Evolutionary conservation across 2,888 invertebrate genomes (phyloP).

Genomic region (Orchestes rusci): DNA sequence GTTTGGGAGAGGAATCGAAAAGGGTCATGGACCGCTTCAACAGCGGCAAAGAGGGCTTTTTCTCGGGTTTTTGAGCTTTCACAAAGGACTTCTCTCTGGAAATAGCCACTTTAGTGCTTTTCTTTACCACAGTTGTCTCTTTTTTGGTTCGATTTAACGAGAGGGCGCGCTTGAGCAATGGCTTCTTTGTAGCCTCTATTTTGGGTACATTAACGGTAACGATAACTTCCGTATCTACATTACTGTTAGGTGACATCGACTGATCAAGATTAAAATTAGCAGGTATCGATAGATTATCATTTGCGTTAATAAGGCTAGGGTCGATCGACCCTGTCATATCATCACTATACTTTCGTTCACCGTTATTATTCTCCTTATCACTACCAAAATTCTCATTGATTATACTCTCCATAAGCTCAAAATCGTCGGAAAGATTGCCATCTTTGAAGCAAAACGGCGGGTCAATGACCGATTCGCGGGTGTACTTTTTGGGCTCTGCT

Average conservation of each 20-base stretch:
- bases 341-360: conserved; percentile 35
- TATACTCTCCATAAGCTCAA: conserved; percentile 40
- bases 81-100: conserved; percentile 16
- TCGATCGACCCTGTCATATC: conserved; percentile 46
- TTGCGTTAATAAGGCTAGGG: conserved; percentile 60
- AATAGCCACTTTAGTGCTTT: conserved; percentile 5
- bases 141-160: conserved; percentile 22
- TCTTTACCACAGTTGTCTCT: conserved; percentile 4
- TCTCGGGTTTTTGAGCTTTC: conserved; percentile 17
- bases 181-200: conserved; percentile 21
- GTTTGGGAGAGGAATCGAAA: conserved; percentile 43
- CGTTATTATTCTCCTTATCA: conserved; percentile 1
- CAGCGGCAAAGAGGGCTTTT: conserved; percentile 42
- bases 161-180: conserved; percentile 24
- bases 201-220: conserved; percentile 17
- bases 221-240: conserved; percentile 34
- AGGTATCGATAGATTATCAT: conserved; percentile 59
- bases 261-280: conserved; percentile 34
- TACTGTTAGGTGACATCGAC: conserved; percentile 37
- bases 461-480: conserved; percentile 42
- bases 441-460: conserved; percentile 45
- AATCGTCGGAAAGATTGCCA: conserved; percentile 33
- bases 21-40: conserved; percentile 53
- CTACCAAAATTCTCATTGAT: conserved; percentile 34
- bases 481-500: conserved; percentile 11